These are phyloP conservation scores for Entosphenus tridentatus DNA, from an alignment of 2,113 vertebrate species.

Conservation along the genomic window DNA sequence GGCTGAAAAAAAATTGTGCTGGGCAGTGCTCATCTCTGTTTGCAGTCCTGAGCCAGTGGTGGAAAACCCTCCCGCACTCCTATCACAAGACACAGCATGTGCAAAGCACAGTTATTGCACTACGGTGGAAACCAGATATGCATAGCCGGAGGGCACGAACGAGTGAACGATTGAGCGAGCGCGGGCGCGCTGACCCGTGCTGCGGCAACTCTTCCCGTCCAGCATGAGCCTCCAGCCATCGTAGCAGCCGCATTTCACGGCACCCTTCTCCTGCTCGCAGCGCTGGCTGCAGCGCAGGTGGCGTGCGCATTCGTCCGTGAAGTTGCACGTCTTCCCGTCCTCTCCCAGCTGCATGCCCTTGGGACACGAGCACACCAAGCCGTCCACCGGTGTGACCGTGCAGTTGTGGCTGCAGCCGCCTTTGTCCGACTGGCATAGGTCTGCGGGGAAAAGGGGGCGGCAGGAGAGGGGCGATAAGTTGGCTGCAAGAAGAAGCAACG, in stretches of 20 bases:
- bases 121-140: too few species aligned
- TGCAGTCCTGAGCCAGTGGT: too few species aligned
- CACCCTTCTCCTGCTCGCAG: slow-evolving; percentile 78
- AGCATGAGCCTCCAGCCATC: slow-evolving; percentile 73
- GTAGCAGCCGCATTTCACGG: slow-evolving; percentile 80
- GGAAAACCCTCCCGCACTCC: too few species aligned
- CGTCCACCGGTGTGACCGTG: slow-evolving; percentile 61
- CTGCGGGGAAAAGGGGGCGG: slow-evolving; percentile 17
- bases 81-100: too few species aligned
- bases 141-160: too few species aligned
- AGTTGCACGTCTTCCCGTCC: slow-evolving; percentile 83
- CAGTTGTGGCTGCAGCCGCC: slow-evolving; percentile 90
- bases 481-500: too few species aligned
- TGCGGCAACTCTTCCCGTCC: slow-evolving; percentile 76
- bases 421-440: slow-evolving; percentile 59
- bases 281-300: slow-evolving; percentile 91
- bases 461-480: too few species aligned
- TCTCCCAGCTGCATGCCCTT: slow-evolving; percentile 66
- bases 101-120: too few species aligned
- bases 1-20: too few species aligned
- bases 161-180: too few species aligned
- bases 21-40: too few species aligned
- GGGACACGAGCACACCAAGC: slow-evolving; percentile 71
- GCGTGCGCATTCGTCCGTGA: slow-evolving; percentile 88
- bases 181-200: slow-evolving; percentile 29